Percentiles rank a stretch among this genome's conserved stretches.
phyloP scores from a whole-genome alignment of 2,113 vertebrate genomes.

The Aspiorhynchus laticeps region DNA sequence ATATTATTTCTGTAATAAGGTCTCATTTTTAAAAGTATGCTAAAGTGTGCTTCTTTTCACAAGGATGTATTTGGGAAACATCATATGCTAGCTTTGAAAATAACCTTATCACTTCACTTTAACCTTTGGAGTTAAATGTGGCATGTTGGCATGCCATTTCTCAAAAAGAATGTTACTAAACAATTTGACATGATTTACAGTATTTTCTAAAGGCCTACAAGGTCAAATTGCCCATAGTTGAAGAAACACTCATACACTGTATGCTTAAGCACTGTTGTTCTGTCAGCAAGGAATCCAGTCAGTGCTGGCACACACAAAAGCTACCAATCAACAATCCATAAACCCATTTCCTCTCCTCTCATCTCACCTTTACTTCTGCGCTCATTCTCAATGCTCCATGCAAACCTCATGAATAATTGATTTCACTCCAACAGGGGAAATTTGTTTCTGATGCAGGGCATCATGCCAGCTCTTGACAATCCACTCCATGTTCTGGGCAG shows the following conservation, averaged over 20 bases:
- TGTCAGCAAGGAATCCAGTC: neutral
- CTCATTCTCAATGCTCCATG: slow-evolving; percentile 59
- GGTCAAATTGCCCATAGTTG: neutral
- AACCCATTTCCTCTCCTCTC: slow-evolving; percentile 14
- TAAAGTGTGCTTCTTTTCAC: neutral
- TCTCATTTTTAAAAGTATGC: neutral
- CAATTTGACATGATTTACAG: neutral
- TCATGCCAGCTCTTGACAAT: slow-evolving; percentile 39
- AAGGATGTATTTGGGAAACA: neutral
- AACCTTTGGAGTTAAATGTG: no score
- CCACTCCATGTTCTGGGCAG: slow-evolving; percentile 36
- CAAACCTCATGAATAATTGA: slow-evolving; percentile 70
- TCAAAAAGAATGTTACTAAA: neutral
- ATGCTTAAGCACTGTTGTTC: neutral
- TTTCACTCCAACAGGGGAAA: slow-evolving; percentile 60
- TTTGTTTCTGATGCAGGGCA: slow-evolving; percentile 47
- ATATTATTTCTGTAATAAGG: neutral
- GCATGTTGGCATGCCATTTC: neutral
- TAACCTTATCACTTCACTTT: neutral
- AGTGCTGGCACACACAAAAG: slow-evolving; percentile 1
- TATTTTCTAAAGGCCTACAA: neutral
- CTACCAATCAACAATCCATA: slow-evolving; percentile 16
- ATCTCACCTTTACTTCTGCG: neutral
- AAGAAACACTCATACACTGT: neutral
- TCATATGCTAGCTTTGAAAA: neutral